These are phyloP conservation scores for Mellivora capensis DNA, from an alignment of 2,113 vertebrate genomes.

Conservation along the genomic window DNA sequence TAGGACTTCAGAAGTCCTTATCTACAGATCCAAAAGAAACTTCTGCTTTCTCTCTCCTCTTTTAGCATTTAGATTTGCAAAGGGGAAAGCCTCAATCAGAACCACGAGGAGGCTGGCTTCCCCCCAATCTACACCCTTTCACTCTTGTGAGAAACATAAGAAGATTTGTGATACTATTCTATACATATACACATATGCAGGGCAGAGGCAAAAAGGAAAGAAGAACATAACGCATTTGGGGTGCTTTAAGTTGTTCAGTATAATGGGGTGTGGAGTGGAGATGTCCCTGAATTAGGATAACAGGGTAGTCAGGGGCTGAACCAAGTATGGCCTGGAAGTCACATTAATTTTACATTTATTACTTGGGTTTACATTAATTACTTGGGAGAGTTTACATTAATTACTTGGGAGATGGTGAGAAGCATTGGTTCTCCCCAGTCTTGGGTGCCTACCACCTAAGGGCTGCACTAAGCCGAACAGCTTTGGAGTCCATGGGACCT, in stretches of 20 bases:
- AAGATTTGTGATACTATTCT: background rate
- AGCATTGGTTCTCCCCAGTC: background rate
- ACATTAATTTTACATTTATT: too few relatives aligned
- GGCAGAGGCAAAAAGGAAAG: background rate
- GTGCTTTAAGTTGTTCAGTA: background rate
- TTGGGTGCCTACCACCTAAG: background rate
- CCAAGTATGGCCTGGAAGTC: background rate
- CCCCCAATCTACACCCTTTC: background rate
- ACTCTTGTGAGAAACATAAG: background rate
- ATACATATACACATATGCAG: background rate
- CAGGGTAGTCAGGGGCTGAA: background rate
- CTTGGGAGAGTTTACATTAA: background rate
- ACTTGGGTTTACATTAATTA: background rate
- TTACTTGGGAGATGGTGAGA: background rate
- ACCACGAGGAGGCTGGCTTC: background rate
- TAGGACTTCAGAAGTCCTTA: background rate
- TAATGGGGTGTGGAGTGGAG: background rate
- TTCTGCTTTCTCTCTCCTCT: background rate
- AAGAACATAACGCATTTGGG: background rate
- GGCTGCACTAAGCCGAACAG: background rate
- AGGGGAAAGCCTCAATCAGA: background rate
- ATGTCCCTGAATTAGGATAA: background rate
- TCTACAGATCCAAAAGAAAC: background rate
- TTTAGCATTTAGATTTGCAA: background rate
- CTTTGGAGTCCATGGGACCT: background rate